These are phyloP conservation scores for Mus pahari DNA, from an alignment of 2,113 vertebrate genomes.

Conservation along the genomic window DNA sequence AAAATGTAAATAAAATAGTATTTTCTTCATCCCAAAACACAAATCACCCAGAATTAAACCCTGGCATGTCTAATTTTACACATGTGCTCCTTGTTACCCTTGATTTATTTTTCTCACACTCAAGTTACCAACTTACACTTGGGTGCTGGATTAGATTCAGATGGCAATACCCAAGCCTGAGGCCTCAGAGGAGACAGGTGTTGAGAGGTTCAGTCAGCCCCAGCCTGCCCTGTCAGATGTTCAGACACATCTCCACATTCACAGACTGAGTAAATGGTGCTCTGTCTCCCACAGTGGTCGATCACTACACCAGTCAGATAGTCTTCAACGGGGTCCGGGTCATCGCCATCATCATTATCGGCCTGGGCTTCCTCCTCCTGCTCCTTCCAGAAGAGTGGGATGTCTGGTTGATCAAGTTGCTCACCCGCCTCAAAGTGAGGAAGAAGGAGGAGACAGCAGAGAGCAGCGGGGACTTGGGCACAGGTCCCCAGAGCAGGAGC, in stretches of 20 bases:
- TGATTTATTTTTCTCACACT: background rate
- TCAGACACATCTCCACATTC: no score
- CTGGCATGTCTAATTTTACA: background rate
- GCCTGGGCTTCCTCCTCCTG: conserved; percentile 96
- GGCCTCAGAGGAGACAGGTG: background rate
- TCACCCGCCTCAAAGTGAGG: conserved; percentile 91
- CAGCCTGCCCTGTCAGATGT: background rate
- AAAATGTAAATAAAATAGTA: background rate
- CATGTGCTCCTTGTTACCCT: background rate
- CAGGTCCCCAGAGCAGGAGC: conserved; percentile 90
- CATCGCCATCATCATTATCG: conserved; percentile 95
- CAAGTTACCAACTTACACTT: background rate
- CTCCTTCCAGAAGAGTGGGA: conserved; percentile 98
- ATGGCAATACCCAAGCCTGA: background rate
- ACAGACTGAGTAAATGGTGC: background rate
- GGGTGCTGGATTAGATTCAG: background rate
- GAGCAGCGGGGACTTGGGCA: conserved; percentile 85
- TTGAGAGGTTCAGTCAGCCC: background rate
- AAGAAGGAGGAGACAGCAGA: conserved; percentile 94
- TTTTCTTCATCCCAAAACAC: background rate
- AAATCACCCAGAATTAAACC: background rate
- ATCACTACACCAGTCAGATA: conserved; percentile 95
- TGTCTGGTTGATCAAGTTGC: conserved; percentile 93
- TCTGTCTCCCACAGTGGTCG: conserved; percentile 91
- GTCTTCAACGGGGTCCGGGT: conserved; percentile 96